Base-by-base conservation (phyloP, 2,113 vertebrate genomes). In the Sebastes schlegelii region DNA sequence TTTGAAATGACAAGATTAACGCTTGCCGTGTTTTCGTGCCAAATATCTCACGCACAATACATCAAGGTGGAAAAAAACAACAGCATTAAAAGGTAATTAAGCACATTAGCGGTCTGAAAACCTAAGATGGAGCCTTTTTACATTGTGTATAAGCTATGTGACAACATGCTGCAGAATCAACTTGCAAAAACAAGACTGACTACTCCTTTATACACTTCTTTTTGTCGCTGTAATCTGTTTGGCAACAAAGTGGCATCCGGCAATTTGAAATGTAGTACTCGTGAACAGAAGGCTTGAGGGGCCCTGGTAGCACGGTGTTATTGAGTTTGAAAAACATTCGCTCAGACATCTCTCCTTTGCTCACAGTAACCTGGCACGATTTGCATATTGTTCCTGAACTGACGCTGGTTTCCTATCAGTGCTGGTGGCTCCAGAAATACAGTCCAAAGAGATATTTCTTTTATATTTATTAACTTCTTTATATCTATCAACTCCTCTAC, bases 231-330 rank as follows among this genome's bases (percentile, higher is more conserved):
- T 72, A 65, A 79, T 77, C 52, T 57, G 9, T 43, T 55, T 45
- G 16, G 52, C n/a, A 72, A 60, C 80, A 73, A 19, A 42, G n/a
- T 19, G 23, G 43, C 23, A 77, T 52, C n/a, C 13, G 46, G 34
- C 11, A 73, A 34, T 73, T 60, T 63, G 48, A 86, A 81, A 72
- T 82, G 58, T 85, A 80, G 90, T 86, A 89, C 85, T 86, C 52
- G 83, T 70, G 55, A 77, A 74, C 40, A 74, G 63, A 75, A 21
- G 51, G 83, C 57, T 83, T 45, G 75, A 82, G 65, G 72, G 80
- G 55, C 67, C 64, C 10, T 52, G 54, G 19, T 55, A 84, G 80
- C 71, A 5, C 64, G 55, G 61, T 67, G 70, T 13, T 54, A 67
- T 57, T 12, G 42, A 76, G 82, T 84, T 69, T 89, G 77, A 87